Conservation (phyloP, 2,888 invertebrate species). For the Amblyteles armatorius region DNA sequence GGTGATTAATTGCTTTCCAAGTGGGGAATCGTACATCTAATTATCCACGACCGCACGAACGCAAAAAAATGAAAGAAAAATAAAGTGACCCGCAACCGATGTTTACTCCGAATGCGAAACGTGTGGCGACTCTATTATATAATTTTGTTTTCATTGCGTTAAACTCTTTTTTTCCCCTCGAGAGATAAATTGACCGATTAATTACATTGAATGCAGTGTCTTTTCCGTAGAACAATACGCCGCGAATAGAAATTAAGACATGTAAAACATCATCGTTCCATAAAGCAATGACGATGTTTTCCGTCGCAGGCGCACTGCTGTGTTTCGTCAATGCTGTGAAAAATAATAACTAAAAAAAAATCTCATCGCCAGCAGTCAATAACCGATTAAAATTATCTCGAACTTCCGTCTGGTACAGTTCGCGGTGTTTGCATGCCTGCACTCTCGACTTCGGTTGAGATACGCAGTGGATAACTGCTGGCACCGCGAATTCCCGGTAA, state of each 20-base stretch:
- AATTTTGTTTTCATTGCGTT: constrained; percentile 50
- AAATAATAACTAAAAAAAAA: constrained; percentile 16
- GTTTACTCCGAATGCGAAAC: constrained; percentile 31
- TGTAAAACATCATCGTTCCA: constrained; percentile 36
- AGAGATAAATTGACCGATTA: constrained; percentile 50
- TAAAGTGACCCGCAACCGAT: constrained; percentile 43
- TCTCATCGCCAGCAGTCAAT: constrained; percentile 72
- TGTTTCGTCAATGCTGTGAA: constrained; percentile 21
- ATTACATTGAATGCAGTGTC: constrained; percentile 8
- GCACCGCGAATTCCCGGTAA: constrained; percentile 44
- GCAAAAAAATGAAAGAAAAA: not conserved
- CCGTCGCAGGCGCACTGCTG: constrained; percentile 15
- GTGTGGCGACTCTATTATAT: constrained; percentile 22
- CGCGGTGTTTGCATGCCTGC: constrained; percentile 3
- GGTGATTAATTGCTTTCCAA: constrained; percentile 76
- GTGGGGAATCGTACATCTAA: constrained; percentile 57
- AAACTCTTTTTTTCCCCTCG: constrained; percentile 38
- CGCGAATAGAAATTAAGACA: not conserved
- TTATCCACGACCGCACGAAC: constrained; percentile 54
- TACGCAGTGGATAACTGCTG: constrained; percentile 4
- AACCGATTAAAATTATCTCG: constrained; percentile 77
- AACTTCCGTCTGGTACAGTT: constrained; percentile 67
- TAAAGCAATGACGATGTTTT: constrained; percentile 38
- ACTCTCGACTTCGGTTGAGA: constrained; percentile 8
- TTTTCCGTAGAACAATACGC: constrained; percentile 10